These are phyloP conservation scores for Dipodomys spectabilis DNA, from an alignment of 2,113 vertebrate genomes.

Conservation along the genomic window DNA sequence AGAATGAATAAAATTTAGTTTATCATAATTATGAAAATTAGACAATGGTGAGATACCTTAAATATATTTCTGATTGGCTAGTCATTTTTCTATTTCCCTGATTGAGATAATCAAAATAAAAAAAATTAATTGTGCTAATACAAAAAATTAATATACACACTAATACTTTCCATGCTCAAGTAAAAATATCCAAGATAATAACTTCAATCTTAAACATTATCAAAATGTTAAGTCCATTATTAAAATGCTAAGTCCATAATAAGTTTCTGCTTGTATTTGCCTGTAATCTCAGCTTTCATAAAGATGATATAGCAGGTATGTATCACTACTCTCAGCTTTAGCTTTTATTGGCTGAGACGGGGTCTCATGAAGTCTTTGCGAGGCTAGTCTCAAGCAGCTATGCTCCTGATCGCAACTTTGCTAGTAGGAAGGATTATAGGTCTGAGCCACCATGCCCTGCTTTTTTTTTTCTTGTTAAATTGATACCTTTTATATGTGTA, in stretches of 20 bases:
- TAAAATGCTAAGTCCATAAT: too few relatives aligned
- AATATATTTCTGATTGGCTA: slow-evolving; percentile 10
- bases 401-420: too few relatives aligned
- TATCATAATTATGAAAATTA: slow-evolving; percentile 42
- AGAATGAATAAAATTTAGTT: slow-evolving; percentile 42
- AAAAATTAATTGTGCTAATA: neutral
- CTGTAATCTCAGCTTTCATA: too few relatives aligned
- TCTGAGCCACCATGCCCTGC: too few relatives aligned
- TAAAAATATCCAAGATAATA: slow-evolving; percentile 33
- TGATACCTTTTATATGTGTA: neutral
- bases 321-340: too few relatives aligned
- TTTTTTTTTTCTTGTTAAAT: neutral
- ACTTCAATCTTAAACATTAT: slow-evolving; percentile 8
- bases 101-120: neutral
- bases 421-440: too few relatives aligned
- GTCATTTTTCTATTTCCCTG: slow-evolving; percentile 22
- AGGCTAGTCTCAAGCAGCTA: too few relatives aligned
- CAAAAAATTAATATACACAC: slow-evolving; percentile 21
- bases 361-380: too few relatives aligned
- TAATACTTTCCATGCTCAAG: slow-evolving; percentile 6
- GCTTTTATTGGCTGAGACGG: too few relatives aligned
- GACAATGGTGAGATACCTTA: neutral
- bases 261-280: too few relatives aligned
- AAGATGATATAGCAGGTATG: too few relatives aligned
- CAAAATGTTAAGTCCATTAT: slow-evolving; percentile 33